Percentiles rank a stretch among this genome's conserved stretches.
phyloP scores from a whole-genome alignment of 2,797 vertebrate species.

The Pitangus sulphuratus region DNA sequence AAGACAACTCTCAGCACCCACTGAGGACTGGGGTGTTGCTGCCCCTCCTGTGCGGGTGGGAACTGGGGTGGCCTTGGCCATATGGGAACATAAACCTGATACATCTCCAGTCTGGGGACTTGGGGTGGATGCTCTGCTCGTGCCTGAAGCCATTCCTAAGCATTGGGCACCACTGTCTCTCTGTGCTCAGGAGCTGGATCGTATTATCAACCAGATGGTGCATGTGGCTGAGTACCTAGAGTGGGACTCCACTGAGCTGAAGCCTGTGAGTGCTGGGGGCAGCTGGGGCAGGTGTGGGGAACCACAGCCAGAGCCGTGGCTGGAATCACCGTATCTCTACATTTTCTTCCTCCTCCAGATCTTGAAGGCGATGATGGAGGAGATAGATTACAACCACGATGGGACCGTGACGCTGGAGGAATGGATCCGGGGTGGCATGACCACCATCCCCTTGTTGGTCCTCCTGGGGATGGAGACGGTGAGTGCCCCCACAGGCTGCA shows the following conservation, averaged over 20 bases:
- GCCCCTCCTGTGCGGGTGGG: fast-evolving
- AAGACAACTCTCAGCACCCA: not conserved
- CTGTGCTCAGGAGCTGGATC: constrained; percentile 86
- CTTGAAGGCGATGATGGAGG: constrained; percentile 92
- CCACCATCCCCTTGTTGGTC: constrained; percentile 92
- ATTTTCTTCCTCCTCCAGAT: constrained; percentile 76
- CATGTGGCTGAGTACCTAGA: constrained; percentile 94
- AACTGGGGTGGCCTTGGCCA: fast-evolving
- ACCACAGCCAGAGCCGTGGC: not conserved
- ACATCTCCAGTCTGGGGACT: fast-evolving
- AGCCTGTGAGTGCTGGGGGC: constrained; percentile 82
- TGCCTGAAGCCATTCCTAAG: not conserved
- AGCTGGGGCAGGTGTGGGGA: not conserved
- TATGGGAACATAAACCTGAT: fast-evolving
- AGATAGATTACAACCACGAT: constrained; percentile 89
- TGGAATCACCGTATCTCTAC: fast-evolving
- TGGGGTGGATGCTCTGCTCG: fast-evolving
- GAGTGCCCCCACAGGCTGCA: fast-evolving
- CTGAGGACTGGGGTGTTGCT: not conserved
- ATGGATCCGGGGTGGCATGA: constrained; percentile 94
- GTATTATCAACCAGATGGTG: constrained; percentile 95
- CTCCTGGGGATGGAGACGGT: constrained; percentile 94
- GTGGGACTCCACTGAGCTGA: constrained; percentile 92
- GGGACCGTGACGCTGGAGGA: constrained; percentile 92
- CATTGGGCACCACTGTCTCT: fast-evolving